Conservation (phyloP, 2,888 invertebrate species). For the Drosophila siamana region DNA sequence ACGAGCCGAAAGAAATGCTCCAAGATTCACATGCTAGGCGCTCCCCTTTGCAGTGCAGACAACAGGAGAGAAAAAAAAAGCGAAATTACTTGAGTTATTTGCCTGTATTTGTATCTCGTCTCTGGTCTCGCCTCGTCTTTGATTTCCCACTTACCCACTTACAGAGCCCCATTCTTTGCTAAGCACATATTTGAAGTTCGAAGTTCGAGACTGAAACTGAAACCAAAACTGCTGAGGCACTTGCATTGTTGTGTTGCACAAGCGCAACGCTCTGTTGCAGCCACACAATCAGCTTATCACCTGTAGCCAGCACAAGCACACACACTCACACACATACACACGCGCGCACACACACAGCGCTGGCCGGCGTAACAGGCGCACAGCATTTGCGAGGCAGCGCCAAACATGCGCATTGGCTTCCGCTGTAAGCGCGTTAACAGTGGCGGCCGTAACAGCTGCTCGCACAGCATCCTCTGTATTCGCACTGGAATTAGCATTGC, state of each 20-base stretch:
- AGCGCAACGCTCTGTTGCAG: conserved; percentile 24
- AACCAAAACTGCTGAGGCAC: conserved; percentile 7
- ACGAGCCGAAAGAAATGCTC: conserved; percentile 23
- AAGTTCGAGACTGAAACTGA: neutral
- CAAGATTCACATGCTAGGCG: conserved; percentile 48
- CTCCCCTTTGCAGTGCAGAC: conserved; percentile 24
- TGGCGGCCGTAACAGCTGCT: conserved; percentile 18
- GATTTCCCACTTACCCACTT: conserved; percentile 33
- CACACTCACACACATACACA: neutral
- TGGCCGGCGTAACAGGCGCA: conserved; percentile 25
- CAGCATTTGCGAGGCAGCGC: conserved; percentile 28
- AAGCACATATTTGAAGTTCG: conserved; percentile 3
- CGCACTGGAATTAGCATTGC: neutral
- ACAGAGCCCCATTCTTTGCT: neutral
- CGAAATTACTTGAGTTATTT: conserved; percentile 53
- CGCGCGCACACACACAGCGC: neutral
- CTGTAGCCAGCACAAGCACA: conserved; percentile 16
- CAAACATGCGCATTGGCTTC: conserved; percentile 38
- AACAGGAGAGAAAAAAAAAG: conserved; percentile 54
- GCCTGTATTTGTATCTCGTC: conserved; percentile 18
- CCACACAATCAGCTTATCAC: conserved; percentile 60
- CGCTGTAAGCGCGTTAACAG: conserved; percentile 31
- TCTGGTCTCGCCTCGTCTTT: conserved; percentile 13
- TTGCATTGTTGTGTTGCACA: conserved; percentile 30
- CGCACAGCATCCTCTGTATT: conserved; percentile 17